Evolutionary conservation across 92 coral and sea anemone species (phyloP).

Genomic region (Palythoa grandis): DNA sequence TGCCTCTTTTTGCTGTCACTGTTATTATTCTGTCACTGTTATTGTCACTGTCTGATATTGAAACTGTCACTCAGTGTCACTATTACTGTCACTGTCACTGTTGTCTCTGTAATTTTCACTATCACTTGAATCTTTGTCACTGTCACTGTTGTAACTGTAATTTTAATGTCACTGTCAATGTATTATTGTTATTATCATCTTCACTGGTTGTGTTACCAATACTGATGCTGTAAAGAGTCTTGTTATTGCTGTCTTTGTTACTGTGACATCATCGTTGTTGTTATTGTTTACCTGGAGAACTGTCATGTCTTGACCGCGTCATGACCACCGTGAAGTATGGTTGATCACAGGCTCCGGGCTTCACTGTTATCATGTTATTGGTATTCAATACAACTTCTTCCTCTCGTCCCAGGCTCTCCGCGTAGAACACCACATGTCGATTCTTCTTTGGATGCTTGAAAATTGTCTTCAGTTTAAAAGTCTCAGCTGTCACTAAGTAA

Average conservation of each 20-base stretch:
- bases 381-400: constrained; percentile 81
- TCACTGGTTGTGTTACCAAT: neutral
- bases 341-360: constrained; percentile 82
- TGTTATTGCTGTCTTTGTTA: too few species aligned
- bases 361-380: constrained; percentile 82
- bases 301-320: constrained; percentile 61
- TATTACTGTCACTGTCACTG: neutral
- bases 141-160: neutral
- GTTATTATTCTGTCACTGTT: neutral
- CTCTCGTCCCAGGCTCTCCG: constrained; percentile 84
- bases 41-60: too few species aligned
- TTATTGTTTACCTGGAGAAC: constrained; percentile 49
- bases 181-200: neutral
- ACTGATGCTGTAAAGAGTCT: neutral
- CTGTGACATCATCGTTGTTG: neutral
- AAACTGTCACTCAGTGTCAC: neutral
- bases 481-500: constrained; percentile 91
- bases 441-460: constrained; percentile 96
- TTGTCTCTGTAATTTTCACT: neutral
- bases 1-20: too few species aligned
- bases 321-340: constrained; percentile 66
- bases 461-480: constrained; percentile 91
- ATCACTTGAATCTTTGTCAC: neutral
- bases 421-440: constrained; percentile 96
- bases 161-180: neutral